Percentiles rank a stretch among this genome's conserved stretches.
phyloP scores from a whole-genome alignment of 2,888 invertebrate genomes.

The Ectemnius lituratus region DNA sequence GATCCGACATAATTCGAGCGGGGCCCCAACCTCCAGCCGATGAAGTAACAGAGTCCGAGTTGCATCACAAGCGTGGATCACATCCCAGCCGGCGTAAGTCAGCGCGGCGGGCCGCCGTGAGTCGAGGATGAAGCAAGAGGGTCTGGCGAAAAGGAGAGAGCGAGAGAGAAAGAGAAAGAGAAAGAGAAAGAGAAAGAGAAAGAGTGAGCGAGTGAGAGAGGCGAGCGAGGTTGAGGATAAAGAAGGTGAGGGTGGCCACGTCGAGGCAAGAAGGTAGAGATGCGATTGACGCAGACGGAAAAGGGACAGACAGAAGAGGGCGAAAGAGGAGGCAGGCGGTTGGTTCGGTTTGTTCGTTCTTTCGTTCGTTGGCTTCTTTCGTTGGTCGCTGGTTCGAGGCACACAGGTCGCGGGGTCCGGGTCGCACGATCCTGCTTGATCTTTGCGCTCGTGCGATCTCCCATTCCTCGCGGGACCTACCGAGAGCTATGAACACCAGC shows the following conservation, averaged over 20 bases:
- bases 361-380: slow-evolving; percentile 53
- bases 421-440: slow-evolving; percentile 78
- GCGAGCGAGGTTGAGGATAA: slow-evolving; percentile 2
- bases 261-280: slow-evolving; percentile 35
- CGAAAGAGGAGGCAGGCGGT: slow-evolving; percentile 44
- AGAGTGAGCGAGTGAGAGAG: slow-evolving; percentile 11
- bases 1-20: slow-evolving; percentile 62
- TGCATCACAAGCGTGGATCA: slow-evolving; percentile 75
- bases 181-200: slow-evolving; percentile 10
- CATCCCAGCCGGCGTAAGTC: slow-evolving; percentile 69
- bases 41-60: slow-evolving; percentile 65
- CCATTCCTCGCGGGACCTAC: slow-evolving; percentile 64
- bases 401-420: slow-evolving; percentile 76
- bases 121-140: too few relatives aligned
- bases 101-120: slow-evolving; percentile 28
- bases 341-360: slow-evolving; percentile 52
- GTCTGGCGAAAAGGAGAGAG: slow-evolving; percentile 32
- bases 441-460: slow-evolving; percentile 77
- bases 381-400: slow-evolving; percentile 37
- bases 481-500: slow-evolving; percentile 54
- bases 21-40: slow-evolving; percentile 29
- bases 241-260: slow-evolving; percentile 23
- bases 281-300: slow-evolving; percentile 31
- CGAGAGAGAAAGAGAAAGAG: slow-evolving; percentile 27
- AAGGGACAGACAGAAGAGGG: slow-evolving; percentile 53